Conservation (phyloP, 1,140 invertebrate species). For the Trichoplusia ni region DNA sequence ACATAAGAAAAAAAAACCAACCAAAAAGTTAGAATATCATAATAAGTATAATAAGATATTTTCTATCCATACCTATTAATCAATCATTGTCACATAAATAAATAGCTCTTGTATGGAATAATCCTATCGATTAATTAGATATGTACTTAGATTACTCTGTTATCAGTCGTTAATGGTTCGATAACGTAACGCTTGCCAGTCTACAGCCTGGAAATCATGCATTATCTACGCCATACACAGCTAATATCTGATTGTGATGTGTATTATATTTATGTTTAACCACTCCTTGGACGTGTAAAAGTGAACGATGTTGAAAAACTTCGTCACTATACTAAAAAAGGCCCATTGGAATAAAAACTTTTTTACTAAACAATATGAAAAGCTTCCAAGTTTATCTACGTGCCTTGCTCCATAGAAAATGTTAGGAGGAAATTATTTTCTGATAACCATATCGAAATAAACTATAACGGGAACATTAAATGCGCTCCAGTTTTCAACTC, state of each 20-base stretch:
- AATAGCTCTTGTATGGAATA: constrained; percentile 17
- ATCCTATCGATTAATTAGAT: constrained; percentile 29
- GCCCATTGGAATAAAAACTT: too few relatives aligned
- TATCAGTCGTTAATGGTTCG: constrained; percentile 24
- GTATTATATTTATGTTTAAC: background rate
- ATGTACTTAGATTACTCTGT: constrained; percentile 16
- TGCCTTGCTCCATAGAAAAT: too few relatives aligned
- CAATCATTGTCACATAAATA: constrained; percentile 22
- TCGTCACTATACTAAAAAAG: too few relatives aligned
- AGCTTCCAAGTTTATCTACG: too few relatives aligned
- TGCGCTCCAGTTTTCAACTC: constrained; percentile 12
- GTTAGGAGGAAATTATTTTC: constrained; percentile 5
- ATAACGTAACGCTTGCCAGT: background rate
- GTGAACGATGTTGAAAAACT: too few relatives aligned
- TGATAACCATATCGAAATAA: constrained; percentile 23
- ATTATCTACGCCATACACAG: background rate
- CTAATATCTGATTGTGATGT: background rate
- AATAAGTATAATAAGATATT: background rate
- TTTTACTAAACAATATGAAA: too few relatives aligned
- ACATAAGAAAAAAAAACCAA: background rate
- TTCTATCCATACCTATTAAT: constrained; percentile 2
- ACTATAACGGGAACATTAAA: constrained; percentile 15
- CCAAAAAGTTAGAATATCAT: background rate
- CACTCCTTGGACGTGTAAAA: too few relatives aligned
- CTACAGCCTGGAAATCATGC: background rate